Evolutionary conservation across 2,113 vertebrate species (phyloP).

Genomic region (Chionodraco myersi): DNA sequence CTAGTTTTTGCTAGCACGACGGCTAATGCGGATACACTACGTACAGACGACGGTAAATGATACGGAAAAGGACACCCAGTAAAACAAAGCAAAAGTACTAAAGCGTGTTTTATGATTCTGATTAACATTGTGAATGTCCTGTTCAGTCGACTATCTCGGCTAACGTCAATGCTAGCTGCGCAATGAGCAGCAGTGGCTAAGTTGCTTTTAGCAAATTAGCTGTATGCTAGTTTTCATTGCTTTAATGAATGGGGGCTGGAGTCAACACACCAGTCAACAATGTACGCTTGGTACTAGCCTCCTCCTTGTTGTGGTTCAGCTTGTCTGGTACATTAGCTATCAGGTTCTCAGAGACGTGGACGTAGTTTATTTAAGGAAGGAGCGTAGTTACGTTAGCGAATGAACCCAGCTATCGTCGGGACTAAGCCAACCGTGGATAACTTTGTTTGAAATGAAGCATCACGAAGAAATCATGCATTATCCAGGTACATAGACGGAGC

Average conservation of each 20-base stretch:
- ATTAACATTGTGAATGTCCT: not conserved
- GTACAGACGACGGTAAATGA: constrained; percentile 52
- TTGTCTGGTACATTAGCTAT: not conserved
- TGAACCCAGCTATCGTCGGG: not conserved
- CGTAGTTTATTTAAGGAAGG: constrained; percentile 1
- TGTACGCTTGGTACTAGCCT: constrained; percentile 32
- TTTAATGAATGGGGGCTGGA: constrained; percentile 69
- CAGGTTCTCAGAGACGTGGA: constrained; percentile 7
- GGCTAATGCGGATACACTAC: constrained; percentile 60
- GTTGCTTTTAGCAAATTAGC: constrained; percentile 57
- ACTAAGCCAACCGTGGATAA: constrained; percentile 34
- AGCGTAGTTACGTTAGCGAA: constrained; percentile 13
- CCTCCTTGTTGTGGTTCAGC: constrained; percentile 23
- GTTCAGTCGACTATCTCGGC: constrained; percentile 7
- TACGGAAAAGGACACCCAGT: not conserved
- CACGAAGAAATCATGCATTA: constrained; percentile 34
- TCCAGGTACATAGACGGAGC: constrained; percentile 31
- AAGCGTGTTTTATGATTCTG: not conserved
- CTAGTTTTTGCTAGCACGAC: constrained; percentile 55
- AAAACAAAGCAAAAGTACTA: not conserved
- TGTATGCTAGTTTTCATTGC: constrained; percentile 47
- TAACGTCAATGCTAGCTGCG: constrained; percentile 66
- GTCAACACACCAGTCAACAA: constrained; percentile 36
- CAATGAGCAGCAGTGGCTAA: constrained; percentile 55
- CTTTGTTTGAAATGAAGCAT: constrained; percentile 51